Percentiles rank a stretch among this genome's conserved stretches.
Conservation (phyloP, 2,113 vertebrate genomes). For the Alligator mississippiensis region DNA sequence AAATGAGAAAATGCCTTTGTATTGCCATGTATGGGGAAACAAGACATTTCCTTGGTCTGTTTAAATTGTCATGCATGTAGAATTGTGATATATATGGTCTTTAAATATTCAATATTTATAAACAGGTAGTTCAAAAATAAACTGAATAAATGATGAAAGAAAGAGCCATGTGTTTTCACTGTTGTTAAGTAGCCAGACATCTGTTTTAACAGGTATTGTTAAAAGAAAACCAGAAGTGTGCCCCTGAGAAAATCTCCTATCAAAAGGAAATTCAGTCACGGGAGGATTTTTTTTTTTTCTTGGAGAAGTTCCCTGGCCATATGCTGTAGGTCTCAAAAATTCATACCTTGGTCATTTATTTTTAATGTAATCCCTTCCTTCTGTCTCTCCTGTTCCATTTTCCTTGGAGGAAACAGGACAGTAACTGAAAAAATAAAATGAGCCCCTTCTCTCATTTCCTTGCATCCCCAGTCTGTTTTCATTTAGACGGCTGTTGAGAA, state of each 20-base stretch:
- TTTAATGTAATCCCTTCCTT: slow-evolving; percentile 50
- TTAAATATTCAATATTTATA: not conserved
- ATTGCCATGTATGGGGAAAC: too few species aligned
- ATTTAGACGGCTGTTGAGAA: not conserved
- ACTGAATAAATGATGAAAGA: not conserved
- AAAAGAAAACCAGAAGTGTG: not conserved
- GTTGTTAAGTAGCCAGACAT: slow-evolving; percentile 39
- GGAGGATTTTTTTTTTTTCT: not conserved
- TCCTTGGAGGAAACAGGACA: not conserved
- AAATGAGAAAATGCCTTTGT: not conserved
- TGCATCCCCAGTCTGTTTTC: not conserved
- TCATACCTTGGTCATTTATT: slow-evolving; percentile 38
- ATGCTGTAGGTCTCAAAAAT: slow-evolving; percentile 34
- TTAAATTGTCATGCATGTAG: too few species aligned
- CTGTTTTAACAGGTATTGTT: slow-evolving; percentile 3
- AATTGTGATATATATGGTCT: too few species aligned
- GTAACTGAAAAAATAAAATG: not conserved
- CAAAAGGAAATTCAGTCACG: slow-evolving; percentile 25
- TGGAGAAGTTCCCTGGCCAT: slow-evolving; percentile 18
- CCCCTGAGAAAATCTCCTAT: slow-evolving; percentile 16
- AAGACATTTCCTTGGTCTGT: too few species aligned
- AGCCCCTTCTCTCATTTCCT: not conserved
- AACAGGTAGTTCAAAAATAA: not conserved
- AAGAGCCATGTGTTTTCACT: not conserved
- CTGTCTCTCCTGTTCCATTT: not conserved